Evolutionary conservation across 2,888 invertebrate species (phyloP), one percentile per base, ranked within the genome.

Genomic region (Chouioia cunea): DNA sequence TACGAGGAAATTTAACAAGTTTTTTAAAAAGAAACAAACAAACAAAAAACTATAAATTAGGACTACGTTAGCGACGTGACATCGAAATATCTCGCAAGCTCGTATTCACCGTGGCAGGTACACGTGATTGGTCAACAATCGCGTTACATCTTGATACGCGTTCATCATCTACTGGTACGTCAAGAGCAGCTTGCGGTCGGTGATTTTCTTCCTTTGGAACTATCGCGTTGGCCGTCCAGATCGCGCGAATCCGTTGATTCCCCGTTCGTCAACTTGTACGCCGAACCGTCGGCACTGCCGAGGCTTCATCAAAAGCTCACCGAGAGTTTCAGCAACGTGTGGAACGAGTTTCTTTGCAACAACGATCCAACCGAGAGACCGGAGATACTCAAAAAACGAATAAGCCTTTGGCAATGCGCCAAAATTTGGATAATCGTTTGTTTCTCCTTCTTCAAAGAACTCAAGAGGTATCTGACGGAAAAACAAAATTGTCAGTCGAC

Each of bases 31-130:
- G n/a, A n/a, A n/a, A n/a, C n/a, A n/a, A n/a, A n/a, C n/a, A 22
- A 22, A 23, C 12, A 4, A 23, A 53, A 14, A 22, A 22, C 53
- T n/a, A n/a, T n/a, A n/a, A n/a, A n/a, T n/a, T 62, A 93, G 92
- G 93, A 93, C 44, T 93, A 91, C 80, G 90, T 94, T 58, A 93
- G 93, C 79, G 93, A 93, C 66, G 88, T 93, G 70, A 90, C 93
- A 27, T 91, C 92, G 2, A 94, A 93, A 86, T 93, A 92, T 81
- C 89, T 95, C 66, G 91, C 93, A 6, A 86, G 87, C 1, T 90
- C 91, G 65, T 87, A 90, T 68, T 91, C 95, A 0, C 94, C 94
- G 15, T 95, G 95, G 95, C 94, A 95, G 81, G 90, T 94, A 65
- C 90, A 91, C 48, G 88, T 94, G 0, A 92, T 94, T 77, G 57